These are phyloP conservation scores for Lamprologus ornatipinnis DNA, from an alignment of 2,113 vertebrate species.

Conservation along the genomic window DNA sequence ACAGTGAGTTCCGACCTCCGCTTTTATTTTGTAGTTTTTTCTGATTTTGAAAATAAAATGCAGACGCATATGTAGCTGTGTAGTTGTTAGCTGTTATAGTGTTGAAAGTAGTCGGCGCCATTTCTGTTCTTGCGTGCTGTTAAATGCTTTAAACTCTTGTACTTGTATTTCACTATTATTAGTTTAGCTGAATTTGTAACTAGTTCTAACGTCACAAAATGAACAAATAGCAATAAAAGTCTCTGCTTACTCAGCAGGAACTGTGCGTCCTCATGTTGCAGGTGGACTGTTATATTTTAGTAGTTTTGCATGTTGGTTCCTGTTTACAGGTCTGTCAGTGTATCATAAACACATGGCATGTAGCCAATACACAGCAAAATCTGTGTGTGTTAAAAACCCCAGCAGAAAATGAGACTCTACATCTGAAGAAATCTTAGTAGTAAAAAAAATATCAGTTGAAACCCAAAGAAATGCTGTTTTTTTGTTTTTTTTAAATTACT, in stretches of 20 bases:
- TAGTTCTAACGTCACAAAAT: neutral
- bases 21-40: neutral
- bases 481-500: neutral
- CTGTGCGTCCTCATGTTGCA: neutral
- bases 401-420: neutral
- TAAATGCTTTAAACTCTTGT: neutral
- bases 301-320: neutral
- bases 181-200: neutral
- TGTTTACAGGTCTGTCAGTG: neutral
- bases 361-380: neutral
- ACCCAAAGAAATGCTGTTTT: neutral
- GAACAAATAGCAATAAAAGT: neutral
- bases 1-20: rapidly evolving
- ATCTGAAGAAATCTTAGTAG: neutral
- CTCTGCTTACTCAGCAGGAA: neutral
- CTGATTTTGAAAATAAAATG: neutral
- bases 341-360: neutral
- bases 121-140: neutral
- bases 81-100: neutral
- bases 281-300: neutral
- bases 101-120: neutral
- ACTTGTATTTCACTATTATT: neutral
- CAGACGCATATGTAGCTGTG: rapidly evolving
- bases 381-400: neutral
- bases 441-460: neutral